These are phyloP conservation scores for Neoscelio sp. DNA, from an alignment of 2,888 invertebrate genomes.

Conservation along the genomic window DNA sequence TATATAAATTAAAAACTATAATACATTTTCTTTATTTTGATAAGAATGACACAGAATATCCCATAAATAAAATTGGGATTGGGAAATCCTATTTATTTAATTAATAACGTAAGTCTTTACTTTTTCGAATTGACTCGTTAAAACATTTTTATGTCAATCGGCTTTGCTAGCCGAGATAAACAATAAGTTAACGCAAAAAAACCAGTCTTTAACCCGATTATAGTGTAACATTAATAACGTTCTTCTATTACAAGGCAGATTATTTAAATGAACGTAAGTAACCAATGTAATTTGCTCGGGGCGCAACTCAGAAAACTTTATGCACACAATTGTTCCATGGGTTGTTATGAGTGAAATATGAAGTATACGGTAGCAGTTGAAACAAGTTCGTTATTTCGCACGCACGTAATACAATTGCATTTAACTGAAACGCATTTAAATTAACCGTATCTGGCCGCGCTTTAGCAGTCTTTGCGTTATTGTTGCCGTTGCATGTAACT, in stretches of 20 bases:
- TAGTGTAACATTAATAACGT: constrained; percentile 40
- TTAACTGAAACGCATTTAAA: constrained; percentile 66
- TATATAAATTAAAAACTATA: too few species aligned
- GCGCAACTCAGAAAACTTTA: constrained; percentile 47
- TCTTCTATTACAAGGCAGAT: constrained; percentile 23
- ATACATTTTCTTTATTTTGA: too few species aligned
- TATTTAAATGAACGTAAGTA: constrained; percentile 47
- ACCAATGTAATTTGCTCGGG: constrained; percentile 51
- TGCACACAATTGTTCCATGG: constrained; percentile 38
- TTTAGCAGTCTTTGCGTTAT: constrained; percentile 62
- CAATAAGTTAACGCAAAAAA: constrained; percentile 22
- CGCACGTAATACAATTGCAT: constrained; percentile 63
- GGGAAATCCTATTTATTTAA: too few species aligned
- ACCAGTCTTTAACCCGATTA: constrained; percentile 27
- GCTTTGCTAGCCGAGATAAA: too few species aligned
- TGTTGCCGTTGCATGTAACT: constrained; percentile 58
- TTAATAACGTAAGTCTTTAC: too few species aligned
- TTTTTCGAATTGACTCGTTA: background rate
- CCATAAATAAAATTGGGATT: too few species aligned
- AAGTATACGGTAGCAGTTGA: constrained; percentile 58
- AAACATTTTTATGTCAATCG: constrained; percentile 16
- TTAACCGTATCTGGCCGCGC: constrained; percentile 62
- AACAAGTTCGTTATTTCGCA: constrained; percentile 62
- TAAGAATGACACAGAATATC: too few species aligned
- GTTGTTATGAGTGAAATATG: constrained; percentile 60